These are phyloP conservation scores for Muntiacus reevesi DNA, from an alignment of 2,113 vertebrate species.

Conservation along the genomic window DNA sequence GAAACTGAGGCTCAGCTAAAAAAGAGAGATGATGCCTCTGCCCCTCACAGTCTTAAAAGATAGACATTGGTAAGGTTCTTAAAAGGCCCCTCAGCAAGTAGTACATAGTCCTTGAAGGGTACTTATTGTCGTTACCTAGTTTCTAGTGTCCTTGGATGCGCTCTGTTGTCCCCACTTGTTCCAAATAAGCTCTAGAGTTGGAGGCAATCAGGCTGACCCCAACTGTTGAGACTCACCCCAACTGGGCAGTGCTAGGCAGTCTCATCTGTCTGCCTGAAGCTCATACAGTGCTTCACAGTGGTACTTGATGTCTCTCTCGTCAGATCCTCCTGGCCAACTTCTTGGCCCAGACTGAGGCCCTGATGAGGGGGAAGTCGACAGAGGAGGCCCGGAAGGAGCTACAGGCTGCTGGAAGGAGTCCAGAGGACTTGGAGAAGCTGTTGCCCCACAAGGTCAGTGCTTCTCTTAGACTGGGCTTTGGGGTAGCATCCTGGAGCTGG, in stretches of 20 bases:
- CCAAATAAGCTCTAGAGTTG: not conserved
- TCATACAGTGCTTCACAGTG: not conserved
- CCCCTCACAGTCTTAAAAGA: not conserved
- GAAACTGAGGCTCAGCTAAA: not conserved
- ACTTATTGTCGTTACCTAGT: not conserved
- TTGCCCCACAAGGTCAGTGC: conserved; percentile 93
- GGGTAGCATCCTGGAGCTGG: not conserved
- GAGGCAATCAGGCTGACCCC: not conserved
- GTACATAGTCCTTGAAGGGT: not conserved
- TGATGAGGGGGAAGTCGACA: conserved; percentile 94
- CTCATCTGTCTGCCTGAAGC: not conserved
- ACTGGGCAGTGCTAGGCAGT: not conserved
- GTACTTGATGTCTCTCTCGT: not conserved
- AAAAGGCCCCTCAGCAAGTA: not conserved
- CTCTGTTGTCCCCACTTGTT: rapidly evolving
- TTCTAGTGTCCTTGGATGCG: not conserved
- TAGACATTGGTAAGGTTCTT: not conserved
- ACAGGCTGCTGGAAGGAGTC: conserved; percentile 84
- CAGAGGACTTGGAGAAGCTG: conserved; percentile 87
- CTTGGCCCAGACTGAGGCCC: conserved; percentile 95
- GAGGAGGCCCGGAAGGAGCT: conserved; percentile 92
- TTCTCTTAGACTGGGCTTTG: not conserved
- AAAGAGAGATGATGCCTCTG: not conserved
- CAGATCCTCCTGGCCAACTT: conserved; percentile 97
- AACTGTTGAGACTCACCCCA: not conserved